Base-by-base conservation (phyloP, 2,797 vertebrate genomes). In the Bucorvus abyssinicus region DNA sequence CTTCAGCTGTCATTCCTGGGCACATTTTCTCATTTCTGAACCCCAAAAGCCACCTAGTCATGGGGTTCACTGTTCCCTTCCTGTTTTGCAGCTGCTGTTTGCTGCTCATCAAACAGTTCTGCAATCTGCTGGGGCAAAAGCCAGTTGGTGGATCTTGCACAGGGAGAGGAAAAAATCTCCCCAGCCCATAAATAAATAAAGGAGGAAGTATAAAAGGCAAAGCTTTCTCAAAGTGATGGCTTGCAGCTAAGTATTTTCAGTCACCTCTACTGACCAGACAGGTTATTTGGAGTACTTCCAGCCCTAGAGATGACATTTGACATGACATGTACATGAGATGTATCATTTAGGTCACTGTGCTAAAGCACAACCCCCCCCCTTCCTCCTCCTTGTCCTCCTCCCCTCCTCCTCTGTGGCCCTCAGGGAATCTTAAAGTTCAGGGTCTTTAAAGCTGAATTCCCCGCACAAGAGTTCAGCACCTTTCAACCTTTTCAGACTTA, bases 401-500 rank as follows among this genome's bases (percentile, higher is more conserved):
- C 68, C 82, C 67, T 87, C 89, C 73, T 89, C 52, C 70, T 59
- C 56, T 12, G 21, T 11, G 1, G 20, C 96, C 95, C 95, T 94
- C 55, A 5, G 96, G 96, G 90, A 84, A 95, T 90, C 60, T 82
- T 44, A 87, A 83, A 89, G 95, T 95, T 96, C 94, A 95, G 87
- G 82, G 80, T 93, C 96, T 95, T 97, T 94, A 87, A 95, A 96
- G 92, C 32, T 80, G 89, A 94, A 93, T 97, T 96, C 93, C 78
- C 73, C 3, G 6, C 81, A 90, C 93, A 82, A 82, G 84, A 87
- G 95, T 96, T 95, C 96, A 96, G 97, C 97, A 98, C 98, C 98
- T 98, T 98, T 98, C 98, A 97, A 98, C 97, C 97, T 98, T 89
- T 97, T 70, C 60, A 56, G 96, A 95, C 97, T 96, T 94, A 89